Conservation (phyloP, 1,140 invertebrate genomes). For the Patella vulgata region DNA sequence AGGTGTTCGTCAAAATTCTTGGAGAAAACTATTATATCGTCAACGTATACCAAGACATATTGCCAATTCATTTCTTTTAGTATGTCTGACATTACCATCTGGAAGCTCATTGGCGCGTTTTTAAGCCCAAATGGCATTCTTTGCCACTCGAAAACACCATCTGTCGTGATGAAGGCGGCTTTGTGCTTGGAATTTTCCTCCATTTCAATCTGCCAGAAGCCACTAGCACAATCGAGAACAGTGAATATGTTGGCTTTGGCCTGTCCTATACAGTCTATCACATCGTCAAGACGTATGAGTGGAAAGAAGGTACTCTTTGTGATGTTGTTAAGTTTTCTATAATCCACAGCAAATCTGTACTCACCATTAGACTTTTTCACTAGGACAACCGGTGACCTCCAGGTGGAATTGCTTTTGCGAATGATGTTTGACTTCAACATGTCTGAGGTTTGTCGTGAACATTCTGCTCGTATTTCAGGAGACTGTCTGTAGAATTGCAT, state of each 20-base stretch:
- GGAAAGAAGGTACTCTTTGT: constrained; percentile 16
- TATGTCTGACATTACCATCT: constrained; percentile 20
- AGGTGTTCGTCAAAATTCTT: constrained; percentile 30
- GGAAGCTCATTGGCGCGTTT: constrained; percentile 22
- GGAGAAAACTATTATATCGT: constrained; percentile 28
- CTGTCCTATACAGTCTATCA: constrained; percentile 19
- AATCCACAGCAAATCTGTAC: constrained; percentile 34
- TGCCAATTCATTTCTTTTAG: constrained; percentile 17
- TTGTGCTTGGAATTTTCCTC: constrained; percentile 23
- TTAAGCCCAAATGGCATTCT: constrained; percentile 28
- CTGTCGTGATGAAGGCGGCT: constrained; percentile 26
- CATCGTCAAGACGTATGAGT: constrained; percentile 25
- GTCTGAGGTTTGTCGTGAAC: constrained; percentile 21
- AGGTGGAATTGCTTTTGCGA: too few relatives aligned
- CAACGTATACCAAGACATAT: constrained; percentile 21
- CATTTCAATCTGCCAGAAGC: constrained; percentile 30
- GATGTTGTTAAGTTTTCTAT: constrained; percentile 33
- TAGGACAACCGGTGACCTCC: constrained; percentile 35
- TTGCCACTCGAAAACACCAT: constrained; percentile 25
- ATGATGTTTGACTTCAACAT: too few relatives aligned
- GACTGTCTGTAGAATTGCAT: constrained; percentile 11
- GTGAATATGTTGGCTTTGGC: constrained; percentile 24
- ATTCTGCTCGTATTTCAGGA: constrained; percentile 2
- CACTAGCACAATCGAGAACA: constrained; percentile 24
- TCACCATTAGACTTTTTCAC: constrained; percentile 35